Evolutionary conservation across 2,888 invertebrate genomes (phyloP).

Genomic region (Drosophila rellima): DNA sequence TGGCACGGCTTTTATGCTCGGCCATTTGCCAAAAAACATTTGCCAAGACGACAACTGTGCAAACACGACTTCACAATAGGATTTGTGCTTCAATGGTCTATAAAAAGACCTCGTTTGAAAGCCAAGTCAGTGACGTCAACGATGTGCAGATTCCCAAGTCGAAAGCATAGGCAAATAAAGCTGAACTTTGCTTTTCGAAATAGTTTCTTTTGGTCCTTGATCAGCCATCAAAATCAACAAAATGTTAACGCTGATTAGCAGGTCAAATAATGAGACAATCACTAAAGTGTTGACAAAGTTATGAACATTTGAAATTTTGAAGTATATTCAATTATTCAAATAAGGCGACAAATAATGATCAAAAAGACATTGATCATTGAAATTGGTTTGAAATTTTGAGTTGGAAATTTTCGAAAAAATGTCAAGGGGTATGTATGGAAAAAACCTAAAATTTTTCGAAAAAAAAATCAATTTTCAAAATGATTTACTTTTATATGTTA

Average conservation of each 20-base stretch:
- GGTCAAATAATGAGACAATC: background rate
- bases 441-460: too few relatives aligned
- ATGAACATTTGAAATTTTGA: too few relatives aligned
- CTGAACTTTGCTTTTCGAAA: background rate
- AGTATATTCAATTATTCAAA: too few relatives aligned
- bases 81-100: slow-evolving; percentile 20
- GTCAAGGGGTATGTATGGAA: too few relatives aligned
- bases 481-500: too few relatives aligned
- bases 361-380: too few relatives aligned
- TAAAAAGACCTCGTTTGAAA: slow-evolving; percentile 29
- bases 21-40: slow-evolving; percentile 32
- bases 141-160: slow-evolving; percentile 2
- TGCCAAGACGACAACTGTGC: slow-evolving; percentile 60
- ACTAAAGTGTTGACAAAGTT: background rate
- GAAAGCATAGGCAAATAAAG: background rate
- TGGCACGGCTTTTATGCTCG: slow-evolving; percentile 49
- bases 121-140: slow-evolving; percentile 35
- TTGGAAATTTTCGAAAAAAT: too few relatives aligned
- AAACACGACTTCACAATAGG: slow-evolving; percentile 49
- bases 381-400: too few relatives aligned
- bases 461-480: too few relatives aligned
- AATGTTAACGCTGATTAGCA: background rate
- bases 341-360: too few relatives aligned
- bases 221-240: background rate
- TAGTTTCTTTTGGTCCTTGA: background rate